Conservation (phyloP, 2,888 invertebrate genomes). For the Torymus tubicola region DNA sequence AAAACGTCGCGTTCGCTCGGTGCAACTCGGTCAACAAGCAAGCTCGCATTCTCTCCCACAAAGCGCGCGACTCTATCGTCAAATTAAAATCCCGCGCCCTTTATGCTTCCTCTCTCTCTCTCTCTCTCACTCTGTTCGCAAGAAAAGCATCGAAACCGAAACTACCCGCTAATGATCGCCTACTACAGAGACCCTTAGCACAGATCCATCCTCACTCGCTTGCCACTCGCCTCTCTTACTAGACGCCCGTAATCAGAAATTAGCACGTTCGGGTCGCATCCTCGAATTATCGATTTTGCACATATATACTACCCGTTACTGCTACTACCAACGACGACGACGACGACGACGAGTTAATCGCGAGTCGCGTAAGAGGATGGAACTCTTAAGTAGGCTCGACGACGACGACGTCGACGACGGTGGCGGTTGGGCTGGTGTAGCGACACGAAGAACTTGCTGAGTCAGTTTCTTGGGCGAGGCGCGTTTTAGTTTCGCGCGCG, state of each 20-base stretch:
- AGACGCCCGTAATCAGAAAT: conserved; percentile 42
- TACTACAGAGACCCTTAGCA: conserved; percentile 25
- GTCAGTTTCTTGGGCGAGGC: conserved; percentile 39
- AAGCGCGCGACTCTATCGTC: too few relatives aligned
- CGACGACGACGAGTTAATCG: conserved; percentile 41
- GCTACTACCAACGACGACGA: not conserved
- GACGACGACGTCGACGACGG: not conserved
- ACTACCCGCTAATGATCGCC: conserved; percentile 20
- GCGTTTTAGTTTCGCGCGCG: not conserved
- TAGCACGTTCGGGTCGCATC: conserved; percentile 46
- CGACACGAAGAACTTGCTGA: conserved; percentile 16
- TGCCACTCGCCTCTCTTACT: too few relatives aligned
- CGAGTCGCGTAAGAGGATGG: conserved; percentile 45
- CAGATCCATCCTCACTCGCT: conserved; percentile 8
- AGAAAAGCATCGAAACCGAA: conserved; percentile 7
- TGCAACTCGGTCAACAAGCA: too few relatives aligned
- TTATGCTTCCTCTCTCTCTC: too few relatives aligned
- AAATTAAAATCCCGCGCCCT: too few relatives aligned
- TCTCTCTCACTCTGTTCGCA: too few relatives aligned
- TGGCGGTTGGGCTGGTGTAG: too few relatives aligned
- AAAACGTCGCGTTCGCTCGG: too few relatives aligned
- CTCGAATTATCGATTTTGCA: conserved; percentile 58
- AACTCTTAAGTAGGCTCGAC: conserved; percentile 54
- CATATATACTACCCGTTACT: not conserved
- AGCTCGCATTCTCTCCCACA: too few relatives aligned